Evolutionary conservation across 2,113 vertebrate species (phyloP), one percentile per base, ranked within the genome.

Genomic region (Atlantisia rogersi): DNA sequence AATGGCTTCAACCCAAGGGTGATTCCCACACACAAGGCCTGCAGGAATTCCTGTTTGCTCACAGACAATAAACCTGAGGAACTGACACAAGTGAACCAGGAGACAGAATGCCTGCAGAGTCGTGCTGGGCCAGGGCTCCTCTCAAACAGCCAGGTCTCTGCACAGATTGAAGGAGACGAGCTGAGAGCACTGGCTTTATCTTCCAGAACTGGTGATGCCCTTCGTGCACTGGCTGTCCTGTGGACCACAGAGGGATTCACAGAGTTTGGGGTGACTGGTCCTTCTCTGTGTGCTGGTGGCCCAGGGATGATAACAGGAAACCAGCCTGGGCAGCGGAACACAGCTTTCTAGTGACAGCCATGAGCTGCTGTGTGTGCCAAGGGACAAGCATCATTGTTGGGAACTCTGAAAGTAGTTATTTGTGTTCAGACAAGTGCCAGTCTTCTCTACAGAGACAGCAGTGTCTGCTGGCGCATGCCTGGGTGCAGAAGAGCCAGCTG

Each of bases 191-290:
- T 6, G 46, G n/a, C 15, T n/a, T 62, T 29, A 14, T 39, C 52
- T 35, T 35, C 31, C 40, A 50, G 37, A 74, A 20, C 25, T 22
- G 58, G 3, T 40, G 29, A 64, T 31, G 5, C 4, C 15, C 10
- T 26, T 48, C 62, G 8, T 5, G 8, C 14, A 29, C 5, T 25
- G 7, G 1, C 17, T 20, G 28, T 28, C 39, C 48, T 21, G 82
- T 31, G 28, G 63, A 55, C 40, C 40, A 62, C 2, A 22, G 22
- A 5, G 39, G 17, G n/a, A n/a, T 58, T 12, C 20, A 19, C 15
- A 15, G 2, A 11, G 6, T 13, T 32, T 4, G 12, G 25, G 40
- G n/a, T 17, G 56, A 17, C 5, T 0, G 0, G 8, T 28, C 64
- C 7, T 39, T 22, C 17, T 44, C 13, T 7, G 19, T 10, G 1